Base-by-base conservation (phyloP, 2,888 invertebrate genomes). In the Ichneumoninae sp. region DNA sequence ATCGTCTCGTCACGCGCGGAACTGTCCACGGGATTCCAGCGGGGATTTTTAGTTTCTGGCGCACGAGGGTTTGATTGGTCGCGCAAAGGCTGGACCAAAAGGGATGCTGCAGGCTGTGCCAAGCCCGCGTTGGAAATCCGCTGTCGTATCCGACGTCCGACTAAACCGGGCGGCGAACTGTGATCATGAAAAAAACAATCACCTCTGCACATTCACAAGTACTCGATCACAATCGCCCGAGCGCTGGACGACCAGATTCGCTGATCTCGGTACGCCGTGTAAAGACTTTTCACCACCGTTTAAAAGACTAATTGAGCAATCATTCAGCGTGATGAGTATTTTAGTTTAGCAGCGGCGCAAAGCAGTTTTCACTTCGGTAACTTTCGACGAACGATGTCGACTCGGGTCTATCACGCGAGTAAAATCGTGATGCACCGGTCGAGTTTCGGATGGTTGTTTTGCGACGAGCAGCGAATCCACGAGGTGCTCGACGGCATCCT, bases 231-330 rank as follows among this genome's bases (percentile, higher is more conserved):
- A 76, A 80, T 33, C 66, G 74, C 70, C 36, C 19, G 60, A 76
- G 22, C 40, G n/a, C 10, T 10, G 16, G 16, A 47, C 3, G 44
- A 47, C 3, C 44, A 33, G 30, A 74, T 40, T 52, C 54, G 54
- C n/a, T 36, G 19, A 40, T 57, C 47, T 26, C 7, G 47, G 19
- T 33, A 30, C 22, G 13, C n/a, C 19, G 36, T 16, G n/a, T n/a
- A 19, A 19, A 19, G 19, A 19, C n/a, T 77, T 68, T 44, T 22
- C n/a, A 69, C 16, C 57, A 74, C 22, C 50, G 85, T 81, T 87
- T 85, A 83, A 69, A 87, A 40, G 30, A 88, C 87, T 88, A 88
- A 88, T 89, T 88, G 89, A 90, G 89, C 88, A 87, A 89, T 88
- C 84, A 85, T 85, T 85, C 81, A 78, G 80, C 40, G 73, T 57